phyloP scores from a whole-genome alignment of 2,888 invertebrate species.

The Ophion ventricosus region DNA sequence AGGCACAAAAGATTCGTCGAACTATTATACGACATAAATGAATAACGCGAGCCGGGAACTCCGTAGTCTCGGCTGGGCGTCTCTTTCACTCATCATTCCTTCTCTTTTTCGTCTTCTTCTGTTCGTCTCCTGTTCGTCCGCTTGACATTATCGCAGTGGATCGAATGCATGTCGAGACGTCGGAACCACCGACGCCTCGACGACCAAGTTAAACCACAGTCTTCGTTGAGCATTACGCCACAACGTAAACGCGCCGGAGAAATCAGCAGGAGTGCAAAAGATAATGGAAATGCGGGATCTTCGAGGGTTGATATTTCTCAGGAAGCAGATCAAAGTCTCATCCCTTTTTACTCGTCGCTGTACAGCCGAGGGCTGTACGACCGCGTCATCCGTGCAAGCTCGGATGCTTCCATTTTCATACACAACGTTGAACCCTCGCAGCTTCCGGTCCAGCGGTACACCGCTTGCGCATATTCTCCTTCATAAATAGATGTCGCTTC shows the following conservation, averaged over 20 bases:
- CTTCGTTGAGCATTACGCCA: conserved; percentile 66
- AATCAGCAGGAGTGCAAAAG: conserved; percentile 38
- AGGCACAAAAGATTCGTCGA: conserved; percentile 42
- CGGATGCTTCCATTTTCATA: conserved; percentile 72
- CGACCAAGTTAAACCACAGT: conserved; percentile 45
- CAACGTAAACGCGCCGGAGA: conserved; percentile 55
- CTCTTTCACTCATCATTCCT: conserved; percentile 39
- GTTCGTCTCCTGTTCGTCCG: conserved; percentile 36
- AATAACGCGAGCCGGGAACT: conserved; percentile 56
- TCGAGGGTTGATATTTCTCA: conserved; percentile 33
- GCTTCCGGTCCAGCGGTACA: conserved; percentile 62
- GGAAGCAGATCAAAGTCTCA: conserved; percentile 4
- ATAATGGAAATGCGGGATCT: conserved; percentile 55
- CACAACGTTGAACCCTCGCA: conserved; percentile 68
- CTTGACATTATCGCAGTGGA: conserved; percentile 52
- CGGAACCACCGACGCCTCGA: conserved; percentile 45
- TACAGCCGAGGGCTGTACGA: conserved; percentile 39
- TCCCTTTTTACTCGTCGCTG: conserved; percentile 27
- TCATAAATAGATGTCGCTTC: conserved; percentile 68
- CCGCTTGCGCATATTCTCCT: conserved; percentile 67
- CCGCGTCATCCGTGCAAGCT: conserved; percentile 68
- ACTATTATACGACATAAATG: conserved; percentile 65
- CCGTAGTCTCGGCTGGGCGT: conserved; percentile 26
- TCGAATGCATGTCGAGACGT: conserved; percentile 59
- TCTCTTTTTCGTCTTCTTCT: conserved; percentile 36